Base-by-base conservation (phyloP, 2,797 vertebrate species). In the Columba guinea region DNA sequence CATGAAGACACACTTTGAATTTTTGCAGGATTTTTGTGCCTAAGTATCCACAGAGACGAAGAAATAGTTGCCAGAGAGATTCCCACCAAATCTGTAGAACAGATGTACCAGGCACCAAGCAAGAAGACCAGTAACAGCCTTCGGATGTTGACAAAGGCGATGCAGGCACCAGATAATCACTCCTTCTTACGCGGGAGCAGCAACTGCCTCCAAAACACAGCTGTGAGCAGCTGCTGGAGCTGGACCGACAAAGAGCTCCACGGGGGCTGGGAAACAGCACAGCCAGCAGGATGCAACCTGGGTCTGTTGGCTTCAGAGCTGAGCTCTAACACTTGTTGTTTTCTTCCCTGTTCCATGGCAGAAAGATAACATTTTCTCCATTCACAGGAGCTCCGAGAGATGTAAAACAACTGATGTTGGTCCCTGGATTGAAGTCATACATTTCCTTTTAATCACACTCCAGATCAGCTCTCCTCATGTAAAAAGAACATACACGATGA, bases 271-370 rank as follows among this genome's bases (percentile, higher is more conserved):
- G 89, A 60, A 79, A 94, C 80, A 88, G 92, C 94, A 88, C 58
- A 90, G 67, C 91, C 94, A 94, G 87, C 80, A 96, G 94, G 91
- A 95, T 23, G 22, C 58, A 91, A 68, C n/a, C n/a, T 35, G 34
- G 55, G 75, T 35, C 58, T 78, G 51, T 3, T 71, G 77, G 65
- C 65, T 69, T 62, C 67, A 58, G 83, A 84, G 73, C 69, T 52
- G 41, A 90, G 49, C 89, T 75, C 58, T 15, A 78, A 83, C 44
- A 52, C 52, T 84, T 51, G 23, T 3, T 37, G 53, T 77, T 24
- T 76, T 21, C 35, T 37, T 69, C 22, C 39, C 26, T 13, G 19
- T 77, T 64, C 34, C 53, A 2, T 28, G 70, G 68, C 52, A 35
- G 39, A 55, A 73, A 65, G 53, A 52, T 24, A 74, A 44, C 39